Conservation (phyloP, 23 tunicate genomes). For the Halocynthia aurantium region DNA sequence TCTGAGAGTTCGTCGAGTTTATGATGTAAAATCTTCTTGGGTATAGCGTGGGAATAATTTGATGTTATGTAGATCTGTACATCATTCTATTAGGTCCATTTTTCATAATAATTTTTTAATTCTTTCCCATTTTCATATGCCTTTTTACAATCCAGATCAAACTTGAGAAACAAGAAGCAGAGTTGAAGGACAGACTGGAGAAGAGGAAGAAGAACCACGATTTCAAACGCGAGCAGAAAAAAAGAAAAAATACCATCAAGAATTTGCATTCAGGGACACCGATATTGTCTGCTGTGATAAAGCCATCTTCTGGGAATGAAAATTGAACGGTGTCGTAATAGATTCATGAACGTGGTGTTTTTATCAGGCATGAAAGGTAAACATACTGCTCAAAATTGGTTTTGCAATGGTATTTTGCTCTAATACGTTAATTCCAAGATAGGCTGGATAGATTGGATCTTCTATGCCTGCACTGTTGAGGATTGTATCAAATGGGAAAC, state of each 20-base stretch:
- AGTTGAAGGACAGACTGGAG: constrained; percentile 63
- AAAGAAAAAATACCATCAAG: constrained; percentile 67
- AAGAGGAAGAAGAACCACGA: constrained; percentile 75
- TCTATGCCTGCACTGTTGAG: too few relatives aligned
- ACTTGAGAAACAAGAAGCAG: constrained; percentile 60
- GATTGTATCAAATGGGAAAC: too few relatives aligned
- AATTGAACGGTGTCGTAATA: neutral
- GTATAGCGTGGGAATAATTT: neutral
- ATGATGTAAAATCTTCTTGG: neutral
- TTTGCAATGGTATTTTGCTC: too few relatives aligned
- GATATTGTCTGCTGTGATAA: constrained; percentile 44
- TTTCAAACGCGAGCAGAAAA: constrained; percentile 66
- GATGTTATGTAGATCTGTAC: neutral
- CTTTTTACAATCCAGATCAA: constrained; percentile 40
- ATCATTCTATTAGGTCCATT: neutral
- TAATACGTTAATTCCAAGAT: too few relatives aligned
- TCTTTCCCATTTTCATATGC: neutral
- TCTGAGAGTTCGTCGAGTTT: constrained; percentile 5
- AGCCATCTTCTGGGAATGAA: neutral
- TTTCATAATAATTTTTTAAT: neutral
- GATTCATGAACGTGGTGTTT: neutral
- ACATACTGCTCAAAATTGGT: too few relatives aligned
- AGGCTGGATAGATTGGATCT: too few relatives aligned
- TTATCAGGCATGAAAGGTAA: neutral
- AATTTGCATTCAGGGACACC: constrained; percentile 32